Conservation (phyloP, 2,888 invertebrate genomes). For the Diadegma fenestrale region DNA sequence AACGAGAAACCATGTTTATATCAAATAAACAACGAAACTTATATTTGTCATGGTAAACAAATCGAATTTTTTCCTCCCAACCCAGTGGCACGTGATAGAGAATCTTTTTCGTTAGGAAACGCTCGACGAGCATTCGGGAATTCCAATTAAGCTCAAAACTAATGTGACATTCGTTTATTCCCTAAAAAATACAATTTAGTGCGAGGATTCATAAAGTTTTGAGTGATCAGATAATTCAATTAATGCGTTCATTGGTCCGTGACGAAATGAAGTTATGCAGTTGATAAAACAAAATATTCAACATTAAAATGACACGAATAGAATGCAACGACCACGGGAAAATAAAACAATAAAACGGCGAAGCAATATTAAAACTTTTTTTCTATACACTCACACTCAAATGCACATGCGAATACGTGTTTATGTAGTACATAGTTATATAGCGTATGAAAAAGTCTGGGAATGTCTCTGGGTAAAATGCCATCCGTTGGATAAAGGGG, state of each 20-base stretch:
- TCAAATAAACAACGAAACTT: background rate
- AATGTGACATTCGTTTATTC: background rate
- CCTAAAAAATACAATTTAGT: background rate
- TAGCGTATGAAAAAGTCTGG: background rate
- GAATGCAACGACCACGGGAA: background rate
- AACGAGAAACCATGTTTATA: background rate
- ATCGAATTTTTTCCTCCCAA: background rate
- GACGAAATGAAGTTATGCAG: background rate
- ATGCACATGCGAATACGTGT: background rate
- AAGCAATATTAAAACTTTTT: slow-evolving; percentile 9
- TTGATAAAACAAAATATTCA: background rate
- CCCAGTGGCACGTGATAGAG: background rate
- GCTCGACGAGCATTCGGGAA: background rate
- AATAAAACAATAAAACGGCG: background rate
- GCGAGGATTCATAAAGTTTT: background rate
- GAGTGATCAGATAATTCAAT: background rate
- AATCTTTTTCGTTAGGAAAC: background rate
- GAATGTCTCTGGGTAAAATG: slow-evolving; percentile 38
- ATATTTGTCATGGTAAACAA: background rate
- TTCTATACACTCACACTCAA: background rate
- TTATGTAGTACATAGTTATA: background rate
- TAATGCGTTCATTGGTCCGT: background rate
- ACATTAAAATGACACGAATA: background rate
- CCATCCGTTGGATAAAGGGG: slow-evolving; percentile 41
- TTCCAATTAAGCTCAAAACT: background rate